Percentiles rank a stretch among this genome's conserved stretches.
Evolutionary conservation across 2,113 vertebrate genomes (phyloP).

Genomic region (Protobothrops mucrosquamatus): DNA sequence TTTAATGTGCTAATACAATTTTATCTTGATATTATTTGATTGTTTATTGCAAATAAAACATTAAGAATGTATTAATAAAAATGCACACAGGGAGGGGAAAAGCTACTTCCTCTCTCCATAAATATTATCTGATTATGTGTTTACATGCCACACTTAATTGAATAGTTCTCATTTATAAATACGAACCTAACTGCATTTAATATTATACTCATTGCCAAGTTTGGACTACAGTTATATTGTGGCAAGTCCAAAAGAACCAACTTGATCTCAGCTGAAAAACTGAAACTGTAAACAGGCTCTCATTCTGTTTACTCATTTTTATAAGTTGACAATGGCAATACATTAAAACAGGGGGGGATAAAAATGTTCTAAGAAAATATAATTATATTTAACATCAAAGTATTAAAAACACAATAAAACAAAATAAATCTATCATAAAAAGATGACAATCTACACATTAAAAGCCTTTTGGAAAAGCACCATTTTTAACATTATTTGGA

Average conservation of each 20-base stretch:
- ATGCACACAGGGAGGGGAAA: neutral
- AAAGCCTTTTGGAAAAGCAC: neutral
- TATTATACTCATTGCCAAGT: neutral
- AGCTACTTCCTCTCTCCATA: neutral
- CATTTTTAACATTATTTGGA: neutral
- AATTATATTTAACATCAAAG: neutral
- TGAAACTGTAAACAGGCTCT: neutral
- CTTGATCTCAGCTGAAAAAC: neutral
- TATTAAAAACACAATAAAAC: neutral
- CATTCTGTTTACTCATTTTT: neutral
- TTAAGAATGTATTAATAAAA: neutral
- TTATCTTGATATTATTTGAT: neutral
- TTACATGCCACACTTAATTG: neutral
- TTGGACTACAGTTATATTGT: neutral
- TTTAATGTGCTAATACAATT: neutral
- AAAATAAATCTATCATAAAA: neutral
- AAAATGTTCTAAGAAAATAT: neutral
- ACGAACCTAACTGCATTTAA: neutral
- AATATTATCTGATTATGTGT: neutral
- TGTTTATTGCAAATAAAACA: neutral
- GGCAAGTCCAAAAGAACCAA: neutral
- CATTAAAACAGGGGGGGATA: neutral
- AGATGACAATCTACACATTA: neutral
- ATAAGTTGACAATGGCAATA: neutral
- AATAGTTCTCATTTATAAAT: neutral